These are phyloP conservation scores for Stegophylla sp. DNA, from an alignment of 2,888 invertebrate species.

Conservation along the genomic window DNA sequence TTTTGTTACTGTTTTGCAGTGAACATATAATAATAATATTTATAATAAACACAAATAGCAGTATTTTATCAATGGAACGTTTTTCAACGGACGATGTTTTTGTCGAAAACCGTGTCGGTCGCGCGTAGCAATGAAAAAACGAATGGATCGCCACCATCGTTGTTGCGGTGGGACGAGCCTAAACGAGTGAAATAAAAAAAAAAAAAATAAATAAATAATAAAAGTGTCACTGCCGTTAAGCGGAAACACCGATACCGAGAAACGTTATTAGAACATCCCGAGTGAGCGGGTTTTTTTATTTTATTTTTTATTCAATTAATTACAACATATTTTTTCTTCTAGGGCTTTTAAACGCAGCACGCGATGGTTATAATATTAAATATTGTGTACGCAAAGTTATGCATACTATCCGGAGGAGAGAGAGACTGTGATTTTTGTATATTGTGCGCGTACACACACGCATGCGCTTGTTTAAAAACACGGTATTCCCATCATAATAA, in stretches of 20 bases:
- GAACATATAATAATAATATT: neutral
- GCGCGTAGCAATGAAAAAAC: neutral
- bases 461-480: neutral
- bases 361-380: neutral
- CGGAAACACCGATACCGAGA: conserved; percentile 29
- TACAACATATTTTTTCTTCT: conserved; percentile 21
- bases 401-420: conserved; percentile 15
- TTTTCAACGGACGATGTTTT: neutral
- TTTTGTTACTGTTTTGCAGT: neutral
- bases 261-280: conserved; percentile 42
- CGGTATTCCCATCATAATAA: neutral
- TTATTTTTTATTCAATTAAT: conserved; percentile 39
- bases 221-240: conserved; percentile 10
- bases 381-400: neutral
- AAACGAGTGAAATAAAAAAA: neutral
- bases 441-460: too few species aligned
- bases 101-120: neutral
- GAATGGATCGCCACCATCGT: neutral
- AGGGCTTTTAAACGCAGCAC: neutral
- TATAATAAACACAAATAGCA: too few species aligned
- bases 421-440: neutral
- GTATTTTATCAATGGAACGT: neutral
- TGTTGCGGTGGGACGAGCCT: neutral
- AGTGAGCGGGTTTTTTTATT: neutral
- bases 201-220: neutral